A percentile compares a stretch with the other conserved stretches of the same genome.
Conservation (phyloP, 1,140 invertebrate species). For the Zeugodacus cucurbitae region DNA sequence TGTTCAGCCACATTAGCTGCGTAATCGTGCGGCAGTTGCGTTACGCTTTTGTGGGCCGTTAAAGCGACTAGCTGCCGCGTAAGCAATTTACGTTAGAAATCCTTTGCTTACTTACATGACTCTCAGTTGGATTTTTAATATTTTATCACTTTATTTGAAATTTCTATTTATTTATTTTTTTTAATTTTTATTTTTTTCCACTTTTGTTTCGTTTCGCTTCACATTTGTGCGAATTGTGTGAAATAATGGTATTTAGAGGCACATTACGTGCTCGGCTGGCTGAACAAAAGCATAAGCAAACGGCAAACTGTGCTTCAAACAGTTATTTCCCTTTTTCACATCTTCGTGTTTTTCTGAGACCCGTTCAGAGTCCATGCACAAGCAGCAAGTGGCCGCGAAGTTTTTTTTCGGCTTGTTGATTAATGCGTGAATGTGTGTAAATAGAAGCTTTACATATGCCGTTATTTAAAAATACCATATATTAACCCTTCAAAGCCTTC, state of each 20-base stretch:
- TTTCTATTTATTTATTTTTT: not conserved
- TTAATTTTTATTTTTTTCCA: not conserved
- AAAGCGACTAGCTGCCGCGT: not conserved
- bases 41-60: not conserved
- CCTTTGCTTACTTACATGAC: not conserved
- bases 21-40: constrained; percentile 4
- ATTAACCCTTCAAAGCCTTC: not conserved
- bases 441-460: not conserved
- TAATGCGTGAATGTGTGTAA: not conserved
- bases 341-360: not conserved
- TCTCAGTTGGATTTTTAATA: not conserved
- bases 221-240: constrained; percentile 17
- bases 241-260: constrained; percentile 21
- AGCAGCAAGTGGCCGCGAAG: not conserved
- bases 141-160: constrained; percentile 7
- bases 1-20: not conserved
- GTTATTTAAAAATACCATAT: not conserved
- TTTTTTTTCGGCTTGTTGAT: not conserved
- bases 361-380: not conserved
- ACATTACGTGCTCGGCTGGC: constrained; percentile 1
- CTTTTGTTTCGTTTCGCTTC: not conserved
- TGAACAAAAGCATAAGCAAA: not conserved
- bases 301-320: too few relatives aligned
- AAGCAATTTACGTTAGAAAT: not conserved
- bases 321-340: not conserved